Conservation (phyloP, 1,140 invertebrate species). For the Cydia pomonella region DNA sequence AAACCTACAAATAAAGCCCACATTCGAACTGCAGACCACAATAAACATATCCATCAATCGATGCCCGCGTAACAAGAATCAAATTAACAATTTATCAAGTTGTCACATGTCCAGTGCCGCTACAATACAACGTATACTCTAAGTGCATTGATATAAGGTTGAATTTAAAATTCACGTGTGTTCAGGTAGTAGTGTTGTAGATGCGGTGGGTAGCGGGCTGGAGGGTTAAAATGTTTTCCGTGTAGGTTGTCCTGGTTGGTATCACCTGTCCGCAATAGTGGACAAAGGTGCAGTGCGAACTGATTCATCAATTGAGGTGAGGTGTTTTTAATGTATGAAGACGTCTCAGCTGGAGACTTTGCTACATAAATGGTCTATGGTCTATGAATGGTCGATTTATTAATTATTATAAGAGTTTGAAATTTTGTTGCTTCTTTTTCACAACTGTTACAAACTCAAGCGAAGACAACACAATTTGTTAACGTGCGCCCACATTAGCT, state of each 20-base stretch:
- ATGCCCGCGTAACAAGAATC: slow-evolving; percentile 32
- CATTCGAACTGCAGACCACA: neutral
- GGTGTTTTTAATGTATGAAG: no score
- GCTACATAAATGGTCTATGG: no score
- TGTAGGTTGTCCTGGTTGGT: slow-evolving; percentile 45
- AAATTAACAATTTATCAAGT: slow-evolving; percentile 29
- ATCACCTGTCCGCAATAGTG: slow-evolving; percentile 42
- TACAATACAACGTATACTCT: neutral
- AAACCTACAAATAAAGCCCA: neutral
- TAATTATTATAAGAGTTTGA: no score
- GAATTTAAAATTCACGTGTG: neutral
- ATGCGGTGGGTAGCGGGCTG: slow-evolving; percentile 9
- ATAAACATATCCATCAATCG: slow-evolving; percentile 27
- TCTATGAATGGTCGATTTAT: no score
- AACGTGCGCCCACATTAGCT: no score
- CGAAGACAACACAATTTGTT: no score
- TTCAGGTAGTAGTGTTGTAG: slow-evolving; percentile 10
- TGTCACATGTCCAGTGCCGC: neutral
- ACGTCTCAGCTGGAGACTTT: no score
- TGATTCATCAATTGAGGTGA: neutral
- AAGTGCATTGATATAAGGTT: neutral
- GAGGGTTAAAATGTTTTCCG: slow-evolving; percentile 62
- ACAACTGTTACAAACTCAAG: no score
- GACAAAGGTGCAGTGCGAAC: neutral
- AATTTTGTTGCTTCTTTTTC: no score